These are phyloP conservation scores for Caenorhabditis remanei DNA, from an alignment of 1,140 invertebrate genomes.

Conservation along the genomic window DNA sequence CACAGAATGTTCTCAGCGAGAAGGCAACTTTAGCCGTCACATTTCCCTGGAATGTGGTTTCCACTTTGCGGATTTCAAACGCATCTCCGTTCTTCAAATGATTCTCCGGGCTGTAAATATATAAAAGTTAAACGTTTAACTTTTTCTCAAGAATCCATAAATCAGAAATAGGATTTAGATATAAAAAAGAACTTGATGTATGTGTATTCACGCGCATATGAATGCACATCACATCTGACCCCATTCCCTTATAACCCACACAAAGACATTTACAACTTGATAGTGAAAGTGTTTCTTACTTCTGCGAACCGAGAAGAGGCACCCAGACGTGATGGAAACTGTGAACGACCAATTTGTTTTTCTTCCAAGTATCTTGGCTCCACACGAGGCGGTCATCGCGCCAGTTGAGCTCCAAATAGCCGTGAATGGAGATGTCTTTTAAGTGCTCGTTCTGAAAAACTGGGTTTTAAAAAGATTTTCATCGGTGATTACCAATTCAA, in stretches of 20 bases:
- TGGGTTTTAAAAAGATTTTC: background rate
- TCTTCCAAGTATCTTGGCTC: constrained; percentile 73
- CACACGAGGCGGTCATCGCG: constrained; percentile 72
- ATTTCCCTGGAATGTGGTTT: constrained; percentile 71
- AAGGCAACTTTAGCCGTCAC: constrained; percentile 74
- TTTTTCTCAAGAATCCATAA: background rate
- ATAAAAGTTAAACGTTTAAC: constrained; percentile 60
- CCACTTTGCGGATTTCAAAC: constrained; percentile 74
- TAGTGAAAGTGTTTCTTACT: constrained; percentile 40
- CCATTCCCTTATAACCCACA: background rate
- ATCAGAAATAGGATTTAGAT: background rate
- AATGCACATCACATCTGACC: constrained; percentile 27
- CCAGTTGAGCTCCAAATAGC: constrained; percentile 75
- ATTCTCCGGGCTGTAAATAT: constrained; percentile 64
- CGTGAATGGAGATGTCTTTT: constrained; percentile 75
- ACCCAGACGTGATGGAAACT: constrained; percentile 74
- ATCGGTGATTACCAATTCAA: constrained; percentile 69
- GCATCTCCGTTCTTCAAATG: constrained; percentile 74
- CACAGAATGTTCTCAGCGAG: constrained; percentile 75
- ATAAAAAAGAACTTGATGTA: too few species aligned
- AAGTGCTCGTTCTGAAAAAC: constrained; percentile 75
- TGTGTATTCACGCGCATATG: background rate
- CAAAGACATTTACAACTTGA: background rate
- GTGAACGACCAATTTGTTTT: constrained; percentile 73
- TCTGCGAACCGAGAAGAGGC: constrained; percentile 71